Base-by-base conservation (phyloP, 2,113 vertebrate species). In the Solea solea region DNA sequence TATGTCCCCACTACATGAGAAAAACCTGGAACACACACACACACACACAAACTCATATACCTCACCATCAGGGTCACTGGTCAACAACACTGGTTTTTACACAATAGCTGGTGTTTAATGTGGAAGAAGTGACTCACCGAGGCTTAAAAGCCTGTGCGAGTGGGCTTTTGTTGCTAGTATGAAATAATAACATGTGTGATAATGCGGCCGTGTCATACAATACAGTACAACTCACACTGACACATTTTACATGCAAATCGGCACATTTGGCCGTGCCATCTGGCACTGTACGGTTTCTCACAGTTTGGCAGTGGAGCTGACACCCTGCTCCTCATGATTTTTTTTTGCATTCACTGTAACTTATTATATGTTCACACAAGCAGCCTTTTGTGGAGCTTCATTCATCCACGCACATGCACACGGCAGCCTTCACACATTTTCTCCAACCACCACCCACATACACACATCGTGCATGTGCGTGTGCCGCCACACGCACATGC, bases 191-290 rank as follows among this genome's bases (percentile, higher is more conserved):
- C 76, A 77, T 40, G 28, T 69, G 74, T 3, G 1, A 42, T 51
- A 67, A 72, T 59, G 72, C 58, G 56, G 50, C 34, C 39, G 65
- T 55, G 64, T 60, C 60, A 49, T 73, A 44, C 57, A 13, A 49
- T 49, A 57, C 16, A 8, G 46, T 58, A 51, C 41, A 72, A 72
- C 66, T 84, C 51, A 72, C 76, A 68, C 59, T 74, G 72, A 86
- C 86, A 86, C 80, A n/a, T 76, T 76, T 74, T 69, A 52, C 67
- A 82, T 40, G 80, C 46, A 44, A 72, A 86, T 68, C 61, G 55
- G 70, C 81, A 86, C 86, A 87, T 87, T 90, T 89, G 86, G 85
- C 84, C 74, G 56, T n/a, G 82, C 90, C 89, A 91, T 92, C 90
- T 91, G 90, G 81, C 81, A 86, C 81, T 54, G 40, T 41, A 59